These are phyloP conservation scores for Eupsilia transversa DNA, from an alignment of 2,888 invertebrate genomes.

Conservation along the genomic window DNA sequence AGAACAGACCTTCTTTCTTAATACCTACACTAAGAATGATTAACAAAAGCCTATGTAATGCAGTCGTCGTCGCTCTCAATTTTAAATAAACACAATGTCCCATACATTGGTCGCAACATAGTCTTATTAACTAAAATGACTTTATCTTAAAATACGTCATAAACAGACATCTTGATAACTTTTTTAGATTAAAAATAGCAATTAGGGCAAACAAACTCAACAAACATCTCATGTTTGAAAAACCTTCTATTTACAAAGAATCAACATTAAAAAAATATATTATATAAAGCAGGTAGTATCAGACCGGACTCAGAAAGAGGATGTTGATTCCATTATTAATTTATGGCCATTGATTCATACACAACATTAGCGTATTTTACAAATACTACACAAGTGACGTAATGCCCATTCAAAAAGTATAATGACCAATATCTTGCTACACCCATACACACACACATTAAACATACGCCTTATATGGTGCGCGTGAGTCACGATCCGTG, in stretches of 20 bases:
- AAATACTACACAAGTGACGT: conserved; percentile 80
- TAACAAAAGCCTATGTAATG: conserved; percentile 10
- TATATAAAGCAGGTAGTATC: conserved; percentile 1
- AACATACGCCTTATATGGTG: conserved; percentile 65
- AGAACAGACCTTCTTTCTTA: background rate
- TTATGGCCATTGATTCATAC: conserved; percentile 69
- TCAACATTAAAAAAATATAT: background rate
- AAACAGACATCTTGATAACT: conserved; percentile 43
- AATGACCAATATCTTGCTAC: conserved; percentile 78
- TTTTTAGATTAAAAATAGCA: conserved; percentile 20
- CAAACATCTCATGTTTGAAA: conserved; percentile 20
- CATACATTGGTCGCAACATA: background rate
- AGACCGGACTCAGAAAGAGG: conserved; percentile 45
- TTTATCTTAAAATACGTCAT: conserved; percentile 51
- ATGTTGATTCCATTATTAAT: conserved; percentile 59
- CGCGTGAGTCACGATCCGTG: conserved; percentile 74
- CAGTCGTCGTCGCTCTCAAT: conserved; percentile 19
- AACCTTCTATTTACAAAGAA: conserved; percentile 24
- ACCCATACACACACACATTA: conserved; percentile 66
- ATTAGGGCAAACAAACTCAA: conserved; percentile 29
- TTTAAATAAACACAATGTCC: conserved; percentile 12
- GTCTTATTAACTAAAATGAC: conserved; percentile 36
- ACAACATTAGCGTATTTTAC: conserved; percentile 73
- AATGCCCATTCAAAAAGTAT: conserved; percentile 77
- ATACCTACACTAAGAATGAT: background rate